Percentiles rank a stretch among this genome's conserved stretches.
Evolutionary conservation across 2,113 vertebrate genomes (phyloP).

Genomic region (Microcebus tavaratra): DNA sequence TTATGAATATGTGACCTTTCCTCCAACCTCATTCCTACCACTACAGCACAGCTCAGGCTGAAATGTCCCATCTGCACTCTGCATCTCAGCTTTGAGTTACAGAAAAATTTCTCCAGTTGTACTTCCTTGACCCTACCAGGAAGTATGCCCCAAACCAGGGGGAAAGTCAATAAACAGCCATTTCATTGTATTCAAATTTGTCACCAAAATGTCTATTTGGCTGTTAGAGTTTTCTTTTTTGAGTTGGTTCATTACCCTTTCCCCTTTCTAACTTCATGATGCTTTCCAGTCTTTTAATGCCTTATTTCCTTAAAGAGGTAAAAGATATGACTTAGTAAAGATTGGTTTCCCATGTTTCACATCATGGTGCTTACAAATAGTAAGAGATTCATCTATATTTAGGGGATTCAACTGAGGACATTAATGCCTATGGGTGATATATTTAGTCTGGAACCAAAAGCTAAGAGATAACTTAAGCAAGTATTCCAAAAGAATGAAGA

Average conservation of each 20-base stretch:
- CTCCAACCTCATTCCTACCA: neutral
- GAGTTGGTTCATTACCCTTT: neutral
- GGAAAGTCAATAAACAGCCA: neutral
- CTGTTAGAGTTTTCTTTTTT: neutral
- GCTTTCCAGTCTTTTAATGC: constrained; percentile 24
- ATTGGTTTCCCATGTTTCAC: neutral
- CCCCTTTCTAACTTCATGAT: constrained; percentile 12
- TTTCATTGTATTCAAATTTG: constrained; percentile 34
- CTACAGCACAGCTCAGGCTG: neutral
- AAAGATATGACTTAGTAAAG: neutral
- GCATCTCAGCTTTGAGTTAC: neutral
- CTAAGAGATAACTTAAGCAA: neutral
- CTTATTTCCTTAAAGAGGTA: constrained; percentile 30
- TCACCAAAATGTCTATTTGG: constrained; percentile 3
- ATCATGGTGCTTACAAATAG: neutral
- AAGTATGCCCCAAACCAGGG: neutral
- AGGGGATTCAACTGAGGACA: neutral
- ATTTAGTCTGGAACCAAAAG: constrained; percentile 1
- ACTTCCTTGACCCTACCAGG: neutral
- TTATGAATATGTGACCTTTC: constrained; percentile 58
- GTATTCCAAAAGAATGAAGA: neutral
- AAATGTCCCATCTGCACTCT: constrained; percentile 19
- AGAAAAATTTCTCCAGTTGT: neutral
- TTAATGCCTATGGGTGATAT: neutral
- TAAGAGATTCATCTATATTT: neutral